A percentile compares a stretch with the other conserved stretches of the same genome.
These are phyloP conservation scores for Gerris buenoi DNA, from an alignment of 1,140 invertebrate species.

Conservation along the genomic window DNA sequence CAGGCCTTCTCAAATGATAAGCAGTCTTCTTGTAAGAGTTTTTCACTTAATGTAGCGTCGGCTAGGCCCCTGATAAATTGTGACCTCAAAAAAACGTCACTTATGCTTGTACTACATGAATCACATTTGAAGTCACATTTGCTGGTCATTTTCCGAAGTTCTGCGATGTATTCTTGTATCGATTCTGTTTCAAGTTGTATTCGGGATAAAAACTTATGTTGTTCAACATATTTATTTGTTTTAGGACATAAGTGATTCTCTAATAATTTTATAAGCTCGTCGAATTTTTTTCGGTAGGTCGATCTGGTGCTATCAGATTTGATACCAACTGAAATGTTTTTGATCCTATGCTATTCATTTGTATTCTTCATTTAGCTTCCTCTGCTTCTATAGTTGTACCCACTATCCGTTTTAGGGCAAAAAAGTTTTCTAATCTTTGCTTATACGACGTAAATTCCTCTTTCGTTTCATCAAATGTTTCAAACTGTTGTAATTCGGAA, in stretches of 20 bases:
- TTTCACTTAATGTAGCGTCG: too few species aligned
- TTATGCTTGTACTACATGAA: background rate
- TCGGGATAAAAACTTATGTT: background rate
- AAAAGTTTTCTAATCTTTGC: background rate
- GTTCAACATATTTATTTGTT: background rate
- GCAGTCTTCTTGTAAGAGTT: too few species aligned
- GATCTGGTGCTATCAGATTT: background rate
- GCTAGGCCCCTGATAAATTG: background rate
- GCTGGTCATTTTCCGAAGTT: background rate
- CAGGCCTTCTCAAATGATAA: too few species aligned
- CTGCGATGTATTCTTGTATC: background rate
- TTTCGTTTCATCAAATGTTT: background rate
- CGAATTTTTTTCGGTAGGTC: background rate
- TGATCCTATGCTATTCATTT: background rate
- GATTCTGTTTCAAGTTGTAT: background rate
- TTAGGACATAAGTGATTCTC: background rate
- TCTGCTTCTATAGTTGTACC: background rate
- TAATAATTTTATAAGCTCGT: background rate
- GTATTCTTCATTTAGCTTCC: background rate
- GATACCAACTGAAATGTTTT: background rate
- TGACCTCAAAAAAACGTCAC: background rate
- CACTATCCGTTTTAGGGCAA: background rate
- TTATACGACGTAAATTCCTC: background rate
- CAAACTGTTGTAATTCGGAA: too few species aligned
- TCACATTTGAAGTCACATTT: background rate